Percentiles rank a stretch among this genome's conserved stretches.
These are phyloP conservation scores for Zapornia atra DNA, from an alignment of 2,113 vertebrate genomes.

Conservation along the genomic window DNA sequence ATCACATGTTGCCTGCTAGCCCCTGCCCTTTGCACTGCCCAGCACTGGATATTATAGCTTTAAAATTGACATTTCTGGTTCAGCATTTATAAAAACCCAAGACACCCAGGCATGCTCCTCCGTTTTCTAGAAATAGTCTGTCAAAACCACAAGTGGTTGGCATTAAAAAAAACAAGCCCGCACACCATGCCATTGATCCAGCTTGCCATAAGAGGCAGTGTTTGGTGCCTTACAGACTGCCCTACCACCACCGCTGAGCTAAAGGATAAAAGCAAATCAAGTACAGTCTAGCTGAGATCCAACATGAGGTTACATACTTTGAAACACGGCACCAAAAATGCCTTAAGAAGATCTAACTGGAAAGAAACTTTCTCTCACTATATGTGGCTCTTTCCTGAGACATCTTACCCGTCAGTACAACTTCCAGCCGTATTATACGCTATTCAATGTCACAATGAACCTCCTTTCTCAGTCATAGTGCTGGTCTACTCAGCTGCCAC, in stretches of 20 bases:
- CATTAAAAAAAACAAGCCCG: not conserved
- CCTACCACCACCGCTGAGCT: not conserved
- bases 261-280: not conserved
- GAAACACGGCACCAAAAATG: not conserved
- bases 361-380: not conserved
- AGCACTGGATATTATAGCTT: not conserved
- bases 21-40: not conserved
- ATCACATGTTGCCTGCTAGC: not conserved
- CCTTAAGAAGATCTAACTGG: not conserved
- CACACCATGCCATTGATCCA: not conserved
- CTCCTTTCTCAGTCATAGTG: not conserved
- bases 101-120: not conserved
- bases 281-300: not conserved
- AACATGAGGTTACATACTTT: not conserved
- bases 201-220: not conserved
- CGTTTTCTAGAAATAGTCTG: not conserved
- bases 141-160: not conserved
- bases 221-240: not conserved
- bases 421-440: not conserved
- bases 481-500: not conserved
- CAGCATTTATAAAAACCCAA: not conserved
- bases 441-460: not conserved
- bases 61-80: not conserved
- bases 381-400: not conserved
- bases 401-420: not conserved